Evolutionary conservation across 1,140 invertebrate genomes (phyloP).

Genomic region (Cecropterus lyciades): DNA sequence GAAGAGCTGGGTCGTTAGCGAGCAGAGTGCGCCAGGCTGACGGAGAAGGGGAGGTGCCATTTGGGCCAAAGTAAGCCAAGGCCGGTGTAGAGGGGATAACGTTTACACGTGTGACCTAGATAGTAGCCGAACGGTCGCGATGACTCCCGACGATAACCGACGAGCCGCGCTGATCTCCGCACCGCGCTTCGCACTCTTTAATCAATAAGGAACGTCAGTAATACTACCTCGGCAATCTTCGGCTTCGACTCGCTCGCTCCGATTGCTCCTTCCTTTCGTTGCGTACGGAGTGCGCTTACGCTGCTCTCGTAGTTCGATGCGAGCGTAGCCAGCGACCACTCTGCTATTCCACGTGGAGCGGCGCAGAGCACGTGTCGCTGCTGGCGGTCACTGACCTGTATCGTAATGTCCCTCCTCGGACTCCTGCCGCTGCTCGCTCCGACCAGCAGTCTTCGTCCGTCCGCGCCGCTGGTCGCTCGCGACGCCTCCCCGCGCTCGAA

Average conservation of each 20-base stretch:
- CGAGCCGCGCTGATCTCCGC: constrained; percentile 37
- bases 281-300: constrained; percentile 34
- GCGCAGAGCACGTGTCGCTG: constrained; percentile 42
- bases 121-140: constrained; percentile 63
- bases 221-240: constrained; percentile 49
- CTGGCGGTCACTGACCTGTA: constrained; percentile 44
- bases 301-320: constrained; percentile 30
- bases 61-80: constrained; percentile 80
- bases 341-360: constrained; percentile 40
- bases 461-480: constrained; percentile 11
- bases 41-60: constrained; percentile 78
- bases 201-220: constrained; percentile 65
- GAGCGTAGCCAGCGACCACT: constrained; percentile 29
- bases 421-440: constrained; percentile 14
- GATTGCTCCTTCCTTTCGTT: constrained; percentile 21
- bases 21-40: constrained; percentile 44
- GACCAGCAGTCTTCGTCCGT: constrained; percentile 25
- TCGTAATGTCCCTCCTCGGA: constrained; percentile 35
- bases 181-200: constrained; percentile 48
- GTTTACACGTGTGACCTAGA: constrained; percentile 83
- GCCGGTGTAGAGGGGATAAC: constrained; percentile 77
- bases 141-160: constrained; percentile 59
- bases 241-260: constrained; percentile 39
- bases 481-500: constrained; percentile 7
- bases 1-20: constrained; percentile 25